A percentile compares a stretch with the other conserved stretches of the same genome.
Evolutionary conservation across 2,113 vertebrate species (phyloP).

Genomic region (Talpa occidentalis): DNA sequence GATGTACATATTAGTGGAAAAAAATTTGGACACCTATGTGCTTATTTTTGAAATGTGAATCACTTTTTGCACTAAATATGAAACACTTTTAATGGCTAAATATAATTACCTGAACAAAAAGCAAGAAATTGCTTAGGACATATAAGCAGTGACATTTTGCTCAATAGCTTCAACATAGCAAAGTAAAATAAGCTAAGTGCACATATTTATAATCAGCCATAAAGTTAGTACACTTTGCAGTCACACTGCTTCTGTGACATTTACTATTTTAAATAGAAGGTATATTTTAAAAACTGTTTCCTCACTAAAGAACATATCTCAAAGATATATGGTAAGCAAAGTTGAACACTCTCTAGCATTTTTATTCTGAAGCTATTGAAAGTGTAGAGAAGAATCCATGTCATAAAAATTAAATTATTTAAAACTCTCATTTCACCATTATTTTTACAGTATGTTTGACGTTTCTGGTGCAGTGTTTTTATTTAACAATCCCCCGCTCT

Average conservation of each 20-base stretch:
- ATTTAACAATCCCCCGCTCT: background rate
- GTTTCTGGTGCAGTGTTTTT: background rate
- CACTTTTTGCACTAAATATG: slow-evolving; percentile 42
- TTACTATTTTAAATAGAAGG: slow-evolving; percentile 27
- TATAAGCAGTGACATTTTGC: background rate
- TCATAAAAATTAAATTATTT: slow-evolving; percentile 17
- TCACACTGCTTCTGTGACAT: background rate
- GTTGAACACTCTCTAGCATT: background rate
- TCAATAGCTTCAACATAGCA: background rate
- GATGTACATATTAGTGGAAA: background rate
- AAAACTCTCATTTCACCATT: slow-evolving; percentile 34
- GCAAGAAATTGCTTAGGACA: slow-evolving; percentile 30
- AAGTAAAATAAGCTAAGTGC: slow-evolving; percentile 27
- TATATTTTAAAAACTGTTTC: slow-evolving; percentile 16
- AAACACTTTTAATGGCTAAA: slow-evolving; percentile 33
- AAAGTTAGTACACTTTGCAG: background rate
- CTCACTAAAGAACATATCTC: background rate
- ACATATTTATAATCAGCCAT: background rate
- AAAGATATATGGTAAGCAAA: slow-evolving; percentile 20
- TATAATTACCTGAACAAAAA: slow-evolving; percentile 24
- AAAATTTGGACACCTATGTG: background rate
- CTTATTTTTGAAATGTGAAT: slow-evolving; percentile 32
- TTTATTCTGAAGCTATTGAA: slow-evolving; percentile 66
- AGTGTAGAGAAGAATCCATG: background rate
- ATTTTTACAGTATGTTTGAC: slow-evolving; percentile 4